A percentile compares a stretch with the other conserved stretches of the same genome.
phyloP scores from a whole-genome alignment of 2,888 invertebrate species.

The Oeneis ivallda region DNA sequence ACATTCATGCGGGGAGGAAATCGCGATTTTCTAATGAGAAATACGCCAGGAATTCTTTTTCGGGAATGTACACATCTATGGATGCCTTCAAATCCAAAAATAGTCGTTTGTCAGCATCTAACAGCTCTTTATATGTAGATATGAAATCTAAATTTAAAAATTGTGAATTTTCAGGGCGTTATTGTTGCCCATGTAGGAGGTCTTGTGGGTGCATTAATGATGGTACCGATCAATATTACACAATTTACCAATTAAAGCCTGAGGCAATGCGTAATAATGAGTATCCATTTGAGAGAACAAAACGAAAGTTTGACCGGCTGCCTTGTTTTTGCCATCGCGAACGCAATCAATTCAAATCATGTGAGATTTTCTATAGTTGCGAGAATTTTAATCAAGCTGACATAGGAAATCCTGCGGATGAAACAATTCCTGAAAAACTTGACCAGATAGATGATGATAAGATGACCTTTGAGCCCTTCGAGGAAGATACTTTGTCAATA shows the following conservation, averaged over 20 bases:
- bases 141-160: background rate
- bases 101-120: conserved; percentile 7
- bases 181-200: conserved; percentile 54
- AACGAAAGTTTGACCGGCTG: conserved; percentile 48
- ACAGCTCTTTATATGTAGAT: conserved; percentile 7
- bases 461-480: conserved; percentile 40
- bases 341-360: conserved; percentile 23
- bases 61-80: conserved; percentile 4
- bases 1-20: background rate
- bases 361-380: conserved; percentile 52
- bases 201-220: conserved; percentile 54
- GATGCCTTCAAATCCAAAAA: background rate
- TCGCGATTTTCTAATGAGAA: conserved; percentile 1
- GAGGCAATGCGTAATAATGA: conserved; percentile 44
- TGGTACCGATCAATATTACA: conserved; percentile 49
- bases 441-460: background rate
- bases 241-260: conserved; percentile 54
- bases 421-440: background rate
- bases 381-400: conserved; percentile 38
- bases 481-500: conserved; percentile 17
- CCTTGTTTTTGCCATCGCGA: conserved; percentile 57
- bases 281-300: conserved; percentile 57
- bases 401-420: background rate
- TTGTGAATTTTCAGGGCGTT: background rate
- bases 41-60: conserved; percentile 12